Conservation (phyloP, 2,888 invertebrate genomes). For the Drosophila trichaetosa region DNA sequence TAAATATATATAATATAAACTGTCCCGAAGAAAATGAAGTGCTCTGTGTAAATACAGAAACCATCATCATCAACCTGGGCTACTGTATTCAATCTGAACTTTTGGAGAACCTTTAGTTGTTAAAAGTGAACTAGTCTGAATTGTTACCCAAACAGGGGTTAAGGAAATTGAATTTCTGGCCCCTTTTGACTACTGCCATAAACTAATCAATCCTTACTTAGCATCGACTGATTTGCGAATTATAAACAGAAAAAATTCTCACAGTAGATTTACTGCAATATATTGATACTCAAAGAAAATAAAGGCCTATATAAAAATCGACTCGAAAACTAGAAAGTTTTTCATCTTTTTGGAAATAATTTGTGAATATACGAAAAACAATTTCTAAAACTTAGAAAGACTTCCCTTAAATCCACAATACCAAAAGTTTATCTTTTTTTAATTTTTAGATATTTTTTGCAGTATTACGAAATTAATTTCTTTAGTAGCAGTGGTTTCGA, state of each 20-base stretch:
- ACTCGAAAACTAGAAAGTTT: neutral
- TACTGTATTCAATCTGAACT: neutral
- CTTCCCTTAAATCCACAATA: neutral
- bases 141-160: neutral
- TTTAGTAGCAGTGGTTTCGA: no score
- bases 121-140: neutral
- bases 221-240: neutral
- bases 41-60: neutral
- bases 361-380: neutral
- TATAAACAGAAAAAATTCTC: neutral
- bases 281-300: rapidly evolving
- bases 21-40: neutral
- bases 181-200: neutral
- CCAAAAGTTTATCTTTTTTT: neutral
- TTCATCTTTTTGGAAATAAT: neutral
- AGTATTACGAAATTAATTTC: neutral
- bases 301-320: neutral
- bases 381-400: neutral
- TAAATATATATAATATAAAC: neutral
- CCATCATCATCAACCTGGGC: neutral
- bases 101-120: neutral
- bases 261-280: neutral
- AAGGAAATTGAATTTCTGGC: neutral
- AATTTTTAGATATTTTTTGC: neutral
- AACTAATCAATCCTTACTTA: neutral